Percentiles rank a stretch among this genome's conserved stretches.
Evolutionary conservation across 2,888 invertebrate species (phyloP).

Genomic region (Orchestes rusci): DNA sequence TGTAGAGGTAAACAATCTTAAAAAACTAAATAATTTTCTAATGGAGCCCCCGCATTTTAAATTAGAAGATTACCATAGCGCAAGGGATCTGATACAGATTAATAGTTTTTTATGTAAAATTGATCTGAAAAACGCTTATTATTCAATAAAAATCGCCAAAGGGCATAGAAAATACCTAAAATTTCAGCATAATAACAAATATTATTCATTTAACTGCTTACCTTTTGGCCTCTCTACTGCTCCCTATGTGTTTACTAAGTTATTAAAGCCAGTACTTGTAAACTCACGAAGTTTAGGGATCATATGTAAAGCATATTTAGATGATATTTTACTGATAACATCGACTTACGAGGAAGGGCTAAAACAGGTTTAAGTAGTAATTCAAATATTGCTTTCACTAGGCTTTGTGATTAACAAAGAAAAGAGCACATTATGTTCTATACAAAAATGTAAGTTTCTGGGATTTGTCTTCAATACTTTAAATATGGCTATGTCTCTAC

Average conservation of each 20-base stretch:
- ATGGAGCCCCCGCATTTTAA: slow-evolving; percentile 4
- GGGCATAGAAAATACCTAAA: slow-evolving; percentile 25
- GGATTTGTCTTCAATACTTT: slow-evolving; percentile 18
- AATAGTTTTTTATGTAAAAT: slow-evolving; percentile 7
- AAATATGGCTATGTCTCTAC: slow-evolving; percentile 12
- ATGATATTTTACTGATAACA: slow-evolving; percentile 26
- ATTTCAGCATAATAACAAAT: slow-evolving; percentile 24
- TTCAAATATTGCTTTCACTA: background rate
- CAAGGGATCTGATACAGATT: background rate
- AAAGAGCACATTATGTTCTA: slow-evolving; percentile 17
- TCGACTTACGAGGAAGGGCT: background rate
- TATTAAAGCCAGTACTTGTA: slow-evolving; percentile 26
- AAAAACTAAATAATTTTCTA: background rate
- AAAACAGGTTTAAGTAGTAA: background rate
- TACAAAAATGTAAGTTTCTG: slow-evolving; percentile 21
- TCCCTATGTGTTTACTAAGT: slow-evolving; percentile 30
- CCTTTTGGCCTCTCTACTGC: slow-evolving; percentile 26
- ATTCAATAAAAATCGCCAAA: slow-evolving; percentile 1
- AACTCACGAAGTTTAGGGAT: slow-evolving; percentile 21
- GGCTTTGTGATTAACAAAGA: slow-evolving; percentile 24
- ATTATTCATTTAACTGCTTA: slow-evolving; percentile 15
- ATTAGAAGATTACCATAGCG: slow-evolving; percentile 2
- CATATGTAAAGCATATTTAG: slow-evolving; percentile 25
- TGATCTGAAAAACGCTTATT: slow-evolving; percentile 9
- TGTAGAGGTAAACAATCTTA: no score